Percentiles rank a stretch among this genome's conserved stretches.
These are phyloP conservation scores for Megastigmus dorsalis DNA, from an alignment of 2,888 invertebrate genomes.

Conservation along the genomic window DNA sequence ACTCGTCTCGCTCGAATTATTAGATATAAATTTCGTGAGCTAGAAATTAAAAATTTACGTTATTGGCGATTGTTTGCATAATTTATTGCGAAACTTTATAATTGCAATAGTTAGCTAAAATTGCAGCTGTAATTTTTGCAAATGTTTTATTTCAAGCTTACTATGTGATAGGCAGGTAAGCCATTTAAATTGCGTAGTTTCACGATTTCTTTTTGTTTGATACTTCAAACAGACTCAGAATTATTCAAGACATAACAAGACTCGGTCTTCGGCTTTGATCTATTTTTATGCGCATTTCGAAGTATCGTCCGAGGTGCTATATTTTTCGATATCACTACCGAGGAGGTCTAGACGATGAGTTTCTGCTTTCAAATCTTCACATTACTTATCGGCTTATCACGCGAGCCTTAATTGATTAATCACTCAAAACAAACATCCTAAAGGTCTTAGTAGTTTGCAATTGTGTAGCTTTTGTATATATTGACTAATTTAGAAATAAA, in stretches of 20 bases:
- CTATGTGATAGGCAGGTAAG: neutral
- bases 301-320: conserved; percentile 14
- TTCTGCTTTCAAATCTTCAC: conserved; percentile 38
- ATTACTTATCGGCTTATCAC: conserved; percentile 33
- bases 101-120: too few relatives aligned
- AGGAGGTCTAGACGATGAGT: conserved; percentile 15
- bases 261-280: conserved; percentile 42
- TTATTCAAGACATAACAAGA: conserved; percentile 39
- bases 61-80: too few relatives aligned
- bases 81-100: too few relatives aligned
- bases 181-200: neutral
- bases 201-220: conserved; percentile 6
- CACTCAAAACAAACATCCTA: conserved; percentile 26
- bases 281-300: conserved; percentile 40
- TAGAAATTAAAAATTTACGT: too few relatives aligned
- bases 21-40: too few relatives aligned
- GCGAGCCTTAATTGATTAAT: conserved; percentile 6
- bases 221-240: neutral
- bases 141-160: too few relatives aligned
- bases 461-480: too few relatives aligned
- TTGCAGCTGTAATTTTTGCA: too few relatives aligned
- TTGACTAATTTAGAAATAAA: too few relatives aligned
- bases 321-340: conserved; percentile 17
- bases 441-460: neutral
- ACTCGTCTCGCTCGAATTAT: too few relatives aligned